Base-by-base conservation (phyloP, 2,797 vertebrate species). In the Hirundo rustica region DNA sequence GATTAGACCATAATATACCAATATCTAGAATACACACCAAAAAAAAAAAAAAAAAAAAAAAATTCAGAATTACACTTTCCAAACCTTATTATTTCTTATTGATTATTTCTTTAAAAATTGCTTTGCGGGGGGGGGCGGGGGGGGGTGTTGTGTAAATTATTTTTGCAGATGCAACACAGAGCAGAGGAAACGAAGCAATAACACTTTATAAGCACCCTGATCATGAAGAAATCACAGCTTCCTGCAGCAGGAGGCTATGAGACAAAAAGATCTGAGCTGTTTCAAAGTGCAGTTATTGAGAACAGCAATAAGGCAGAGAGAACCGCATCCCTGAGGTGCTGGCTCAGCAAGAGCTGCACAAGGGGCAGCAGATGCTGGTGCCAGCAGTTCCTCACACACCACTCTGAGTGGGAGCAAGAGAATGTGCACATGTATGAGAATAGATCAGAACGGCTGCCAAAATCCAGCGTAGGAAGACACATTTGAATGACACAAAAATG, bases 111-210 rank as follows among this genome's bases (percentile, higher is more conserved):
- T 75, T 54, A 0, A 67, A 73, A 67, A 75, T 11, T 80, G 38
- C 42, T 85, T 80, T 72, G 13, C 23, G 4, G 4, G 7, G 16
- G 40, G 0, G 0, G 1, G n/a, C 75, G 13, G 23, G 4, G 4
- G 7, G 16, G 40, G 0, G 0, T 1, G n/a, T 75, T 7, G 2
- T 57, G 26, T 40, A 34, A 38, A 5, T 38, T 66, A 26, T 51
- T 57, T 70, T 65, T 40, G 3, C 44, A 62, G 50, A 51, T 50
- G 23, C 19, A 53, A 16, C 15, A 25, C 10, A 50, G 9, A 76
- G 14, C 45, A 89, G 38, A 26, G 38, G 34, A 75, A 61, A 47
- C 0, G 0, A 34, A 74, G 45, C 7, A 79, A 7, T 50, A 79
- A 15, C 15, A 27, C 4, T 4, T 51, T 30, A 5, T 36, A 36